Conservation (phyloP, 2,113 vertebrate genomes). For the Alouatta palliata region DNA sequence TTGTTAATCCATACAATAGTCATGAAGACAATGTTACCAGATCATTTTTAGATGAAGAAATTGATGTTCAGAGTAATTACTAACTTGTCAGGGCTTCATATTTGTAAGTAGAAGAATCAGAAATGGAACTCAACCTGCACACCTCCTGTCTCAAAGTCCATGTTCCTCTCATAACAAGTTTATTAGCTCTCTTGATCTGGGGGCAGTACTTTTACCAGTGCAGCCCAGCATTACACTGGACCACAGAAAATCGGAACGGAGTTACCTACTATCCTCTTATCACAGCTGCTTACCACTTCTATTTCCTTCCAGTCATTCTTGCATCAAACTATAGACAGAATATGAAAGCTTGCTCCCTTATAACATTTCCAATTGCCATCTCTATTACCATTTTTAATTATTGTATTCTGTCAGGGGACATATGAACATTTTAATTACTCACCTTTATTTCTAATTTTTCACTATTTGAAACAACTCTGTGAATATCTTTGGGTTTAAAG, state of each 20-base stretch:
- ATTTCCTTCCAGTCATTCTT: conserved; percentile 13
- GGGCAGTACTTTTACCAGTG: not conserved
- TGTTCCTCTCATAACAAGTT: not conserved
- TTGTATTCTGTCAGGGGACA: not conserved
- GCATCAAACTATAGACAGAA: not conserved
- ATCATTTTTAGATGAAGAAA: not conserved
- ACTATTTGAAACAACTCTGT: conserved; percentile 46
- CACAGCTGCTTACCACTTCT: not conserved
- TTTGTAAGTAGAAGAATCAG: not conserved
- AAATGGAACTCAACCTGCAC: not conserved
- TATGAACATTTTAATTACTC: conserved; percentile 39
- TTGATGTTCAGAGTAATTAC: not conserved
- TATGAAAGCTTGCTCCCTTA: not conserved
- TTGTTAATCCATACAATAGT: not conserved
- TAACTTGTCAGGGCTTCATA: not conserved
- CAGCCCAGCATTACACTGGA: not conserved
- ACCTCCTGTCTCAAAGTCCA: not conserved
- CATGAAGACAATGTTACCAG: not conserved
- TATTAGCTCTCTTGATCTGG: not conserved
- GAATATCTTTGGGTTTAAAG: conserved; percentile 24
- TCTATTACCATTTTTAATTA: conserved; percentile 50
- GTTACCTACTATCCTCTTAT: not conserved
- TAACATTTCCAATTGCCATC: not conserved
- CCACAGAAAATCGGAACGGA: not conserved
- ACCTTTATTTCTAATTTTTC: conserved; percentile 28